Conservation (phyloP, 2,113 vertebrate genomes). For the Lucifuga dentata region DNA sequence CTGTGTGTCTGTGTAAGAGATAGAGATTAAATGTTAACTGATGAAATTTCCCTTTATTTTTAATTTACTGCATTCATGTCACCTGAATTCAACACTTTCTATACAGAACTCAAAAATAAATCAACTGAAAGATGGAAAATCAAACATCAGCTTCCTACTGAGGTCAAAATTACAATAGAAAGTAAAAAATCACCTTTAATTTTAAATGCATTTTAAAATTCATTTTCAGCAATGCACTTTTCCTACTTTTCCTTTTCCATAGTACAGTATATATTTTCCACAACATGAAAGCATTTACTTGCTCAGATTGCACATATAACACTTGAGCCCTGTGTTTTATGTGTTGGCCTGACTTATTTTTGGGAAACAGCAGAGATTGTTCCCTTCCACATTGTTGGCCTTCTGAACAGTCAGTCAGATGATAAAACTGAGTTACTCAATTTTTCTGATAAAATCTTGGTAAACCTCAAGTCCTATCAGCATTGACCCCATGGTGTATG, state of each 20-base stretch:
- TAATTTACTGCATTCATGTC: not conserved
- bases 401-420: not conserved
- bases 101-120: not conserved
- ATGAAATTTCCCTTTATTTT: not conserved
- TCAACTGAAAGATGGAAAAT: too few species aligned
- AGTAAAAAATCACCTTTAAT: too few species aligned
- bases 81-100: not conserved
- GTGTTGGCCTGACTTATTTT: not conserved
- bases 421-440: slow-evolving; percentile 13
- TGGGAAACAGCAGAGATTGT: not conserved
- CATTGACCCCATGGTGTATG: not conserved
- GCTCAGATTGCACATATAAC: too few species aligned
- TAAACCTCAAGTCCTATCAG: slow-evolving; percentile 20
- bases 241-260: not conserved
- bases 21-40: not conserved
- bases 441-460: not conserved
- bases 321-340: too few species aligned
- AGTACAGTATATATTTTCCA: too few species aligned
- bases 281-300: too few species aligned
- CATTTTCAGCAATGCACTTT: not conserved
- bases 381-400: not conserved
- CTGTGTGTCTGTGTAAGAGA: slow-evolving; percentile 1
- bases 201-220: too few species aligned
- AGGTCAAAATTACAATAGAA: too few species aligned
- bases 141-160: too few species aligned